Base-by-base conservation (phyloP, 2,113 vertebrate species). In the Steatornis caripensis region DNA sequence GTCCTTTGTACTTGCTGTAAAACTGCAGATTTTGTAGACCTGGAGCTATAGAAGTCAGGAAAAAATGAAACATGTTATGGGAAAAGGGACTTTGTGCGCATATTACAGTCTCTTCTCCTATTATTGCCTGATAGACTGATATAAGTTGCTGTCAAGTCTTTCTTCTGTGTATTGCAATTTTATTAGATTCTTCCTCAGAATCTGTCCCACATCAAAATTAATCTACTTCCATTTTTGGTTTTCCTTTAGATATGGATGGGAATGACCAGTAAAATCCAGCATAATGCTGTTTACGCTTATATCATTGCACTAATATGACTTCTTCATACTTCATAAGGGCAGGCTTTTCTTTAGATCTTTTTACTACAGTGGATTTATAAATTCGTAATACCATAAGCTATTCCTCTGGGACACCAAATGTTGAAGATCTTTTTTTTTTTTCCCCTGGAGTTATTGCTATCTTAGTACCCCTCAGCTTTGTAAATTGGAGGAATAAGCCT, bases 111-210 rank as follows among this genome's bases (percentile, higher is more conserved):
- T 89, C 49, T 88, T 95, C 78, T 78, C 37, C 65, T 90, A 2
- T 94, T 95, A 92, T 68, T 97, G 83, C 53, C 37, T 55, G 60
- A 45, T 86, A 86, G 85, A 46, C 49, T 86, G 80, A 87, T 95
- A 65, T 27, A 57, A 79, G 58, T 82, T 69, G 72, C 77, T 95
- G 90, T 84, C 34, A 84, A 75, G 69, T n/a, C 57, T 82, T 95
- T 76, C 83, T 88, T 93, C 65, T 46, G 83, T 21, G 69, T 87
- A 72, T 90, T 94, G 66, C 21, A 41, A 49, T 70, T 91, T 93
- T 94, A 91, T 96, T 93, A 89, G 57, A 66, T 83, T 82, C 37
- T 89, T 84, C 41, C 39, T 87, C 65, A 82, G 72, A 94, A 75
- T 92, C n/a, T 93, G 61, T 48, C 69, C 55, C 86, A 16, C 1